Base-by-base conservation (phyloP, 2,888 invertebrate genomes). In the Torymus tubicola region DNA sequence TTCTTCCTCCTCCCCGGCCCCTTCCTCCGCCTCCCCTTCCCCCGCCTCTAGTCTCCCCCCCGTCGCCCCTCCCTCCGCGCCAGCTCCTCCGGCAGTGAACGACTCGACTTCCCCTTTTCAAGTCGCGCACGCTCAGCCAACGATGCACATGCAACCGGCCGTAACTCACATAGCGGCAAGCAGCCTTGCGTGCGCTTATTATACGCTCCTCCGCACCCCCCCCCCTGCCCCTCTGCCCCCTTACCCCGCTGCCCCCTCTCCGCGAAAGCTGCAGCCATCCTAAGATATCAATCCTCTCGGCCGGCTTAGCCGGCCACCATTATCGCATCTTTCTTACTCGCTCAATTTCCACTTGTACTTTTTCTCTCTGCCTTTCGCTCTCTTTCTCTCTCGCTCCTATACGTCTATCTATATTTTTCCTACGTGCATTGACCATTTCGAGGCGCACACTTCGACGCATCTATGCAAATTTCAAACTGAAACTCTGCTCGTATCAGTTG, bases 41-140 rank as follows among this genome's bases (percentile, higher is more conserved):
- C 31, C 8, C 11, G 52, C 57, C 57, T 21, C 88, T 89, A 89
- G 78, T 76, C 78, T 76, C 81, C 64, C 64, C 24, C 42, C 64
- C 67, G 71, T 68, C 76, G 60, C 65, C 57, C 55, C 83, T 83
- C 83, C 83, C 14, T 81, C 69, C 63, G 73, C 57, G 78, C 74
- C 81, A 76, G 79, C 74, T 63, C 81, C 65, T 58, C 16, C 57
- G 67, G 67, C 76, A 72, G 65, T 67, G 72, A 84, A 81, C 85
- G 85, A 85, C 84, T 81, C 85, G 83, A 87, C 89, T 89, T 89
- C 89, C 89, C 89, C 89, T 88, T 88, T 88, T 87, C 86, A 86
- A 87, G 86, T 86, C 85, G 85, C 84, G 80, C 42, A 42, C 24
- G 31, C 58, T 50, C 55, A 55, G 82, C 61, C 75, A 79, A 78